A percentile compares a stretch with the other conserved stretches of the same genome.
phyloP scores from a whole-genome alignment of 1,140 invertebrate genomes.

The Tetramorium alpestre region DNA sequence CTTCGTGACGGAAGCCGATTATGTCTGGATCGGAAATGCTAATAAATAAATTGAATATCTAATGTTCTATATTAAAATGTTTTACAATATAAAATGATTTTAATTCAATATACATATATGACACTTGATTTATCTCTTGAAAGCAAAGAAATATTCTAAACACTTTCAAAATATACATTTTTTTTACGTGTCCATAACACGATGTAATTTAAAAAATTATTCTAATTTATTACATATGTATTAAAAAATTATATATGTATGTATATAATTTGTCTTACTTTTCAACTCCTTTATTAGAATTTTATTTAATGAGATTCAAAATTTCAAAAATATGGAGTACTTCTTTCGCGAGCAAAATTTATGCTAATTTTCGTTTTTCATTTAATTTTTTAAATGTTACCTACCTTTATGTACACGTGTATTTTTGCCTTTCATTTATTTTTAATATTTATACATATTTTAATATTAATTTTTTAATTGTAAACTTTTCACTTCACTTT shows the following conservation, averaged over 20 bases:
- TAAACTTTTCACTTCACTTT: neutral
- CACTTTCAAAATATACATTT: neutral
- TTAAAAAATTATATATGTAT: neutral
- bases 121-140: neutral
- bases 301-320: neutral
- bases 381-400: neutral
- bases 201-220: neutral
- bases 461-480: neutral
- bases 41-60: neutral
- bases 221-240: neutral
- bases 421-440: neutral
- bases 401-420: neutral
- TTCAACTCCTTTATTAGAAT: neutral
- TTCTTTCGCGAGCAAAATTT: neutral
- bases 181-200: neutral
- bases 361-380: neutral
- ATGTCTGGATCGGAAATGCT: neutral
- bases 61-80: neutral
- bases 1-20: neutral
- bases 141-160: neutral
- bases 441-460: too few relatives aligned
- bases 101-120: neutral
- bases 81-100: neutral
- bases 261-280: neutral
- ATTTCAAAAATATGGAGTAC: neutral